Conservation (phyloP, 1,140 invertebrate genomes). For the Magallana ariakensis region DNA sequence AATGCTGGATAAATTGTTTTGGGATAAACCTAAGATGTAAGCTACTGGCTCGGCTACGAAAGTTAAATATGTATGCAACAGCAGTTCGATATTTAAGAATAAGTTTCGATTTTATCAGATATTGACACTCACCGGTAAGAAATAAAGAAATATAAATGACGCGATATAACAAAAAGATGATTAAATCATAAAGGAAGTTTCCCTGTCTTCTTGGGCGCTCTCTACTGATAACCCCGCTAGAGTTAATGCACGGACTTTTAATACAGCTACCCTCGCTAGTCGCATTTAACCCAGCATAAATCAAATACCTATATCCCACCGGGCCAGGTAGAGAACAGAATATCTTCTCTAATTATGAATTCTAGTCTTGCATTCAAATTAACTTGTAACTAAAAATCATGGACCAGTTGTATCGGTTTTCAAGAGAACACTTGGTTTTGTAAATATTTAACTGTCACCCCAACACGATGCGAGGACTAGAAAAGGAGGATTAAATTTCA, state of each 20-base stretch:
- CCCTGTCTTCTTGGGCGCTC: not conserved
- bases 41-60: too few relatives aligned
- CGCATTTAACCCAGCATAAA: conserved; percentile 13
- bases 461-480: not conserved
- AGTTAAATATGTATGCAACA: too few relatives aligned
- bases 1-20: too few relatives aligned
- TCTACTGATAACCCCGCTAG: not conserved
- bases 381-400: conserved; percentile 18
- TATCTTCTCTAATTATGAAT: conserved; percentile 33
- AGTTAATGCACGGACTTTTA: not conserved
- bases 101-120: too few relatives aligned
- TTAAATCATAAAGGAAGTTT: not conserved
- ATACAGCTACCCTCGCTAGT: not conserved
- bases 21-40: too few relatives aligned
- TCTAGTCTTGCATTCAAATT: conserved; percentile 29
- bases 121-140: too few relatives aligned
- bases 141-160: too few relatives aligned
- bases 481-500: conserved; percentile 17
- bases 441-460: conserved; percentile 36
- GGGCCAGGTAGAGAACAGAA: conserved; percentile 6
- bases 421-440: not conserved
- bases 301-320: conserved; percentile 5
- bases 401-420: conserved; percentile 15
- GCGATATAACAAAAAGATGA: not conserved
- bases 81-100: too few relatives aligned